Evolutionary conservation across 2,797 vertebrate species (phyloP), one percentile per base, ranked within the genome.

Genomic region (Clarias fuscus): DNA sequence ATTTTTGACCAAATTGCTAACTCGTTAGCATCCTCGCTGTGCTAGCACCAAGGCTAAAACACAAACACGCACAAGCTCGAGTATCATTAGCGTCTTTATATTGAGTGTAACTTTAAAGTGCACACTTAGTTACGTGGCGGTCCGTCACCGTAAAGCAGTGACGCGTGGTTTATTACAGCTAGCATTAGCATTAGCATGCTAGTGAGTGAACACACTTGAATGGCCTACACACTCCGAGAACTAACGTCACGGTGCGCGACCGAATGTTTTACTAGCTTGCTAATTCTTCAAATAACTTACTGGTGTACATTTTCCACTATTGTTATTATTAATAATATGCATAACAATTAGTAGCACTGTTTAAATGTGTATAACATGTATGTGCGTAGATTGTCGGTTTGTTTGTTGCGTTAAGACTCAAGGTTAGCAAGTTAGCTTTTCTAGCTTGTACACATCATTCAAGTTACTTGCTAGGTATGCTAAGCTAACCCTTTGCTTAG

Each of bases 1-100:
- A 86, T 89, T 85, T 85, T 84, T 83, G 61, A 86, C 81, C 73
- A 71, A 61, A 71, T 59, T 88, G 89, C 89, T 91, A 91, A 76
- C 85, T 59, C 58, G 87, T 59, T 85, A 85, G 59, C 80, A 24
- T 70, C 30, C 30, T 37, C 30, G 68, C 82, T 61, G 65, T 84
- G 87, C 84, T 72, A 83, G 73, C 84, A 40, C 58, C 75, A 77
- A 70, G 13, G 30, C 82, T 83, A 24, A 33, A 37, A 14, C 30
- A 48, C 2, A 75, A 4, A 22, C 17, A 68, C 8, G 6, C 40
- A 27, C 6, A 3, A 81, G 15, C 37, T 43, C 22, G 22, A 15
- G 11, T 5, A 48, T 22, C 30, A 15, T 14, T 5, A 10, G 0
- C 24, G 20, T 71, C 1, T 59, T 14, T n/a, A 71, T 15, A 2